A percentile compares a stretch with the other conserved stretches of the same genome.
phyloP scores from a whole-genome alignment of 1,140 invertebrate genomes.

The Brachionus rubens region DNA sequence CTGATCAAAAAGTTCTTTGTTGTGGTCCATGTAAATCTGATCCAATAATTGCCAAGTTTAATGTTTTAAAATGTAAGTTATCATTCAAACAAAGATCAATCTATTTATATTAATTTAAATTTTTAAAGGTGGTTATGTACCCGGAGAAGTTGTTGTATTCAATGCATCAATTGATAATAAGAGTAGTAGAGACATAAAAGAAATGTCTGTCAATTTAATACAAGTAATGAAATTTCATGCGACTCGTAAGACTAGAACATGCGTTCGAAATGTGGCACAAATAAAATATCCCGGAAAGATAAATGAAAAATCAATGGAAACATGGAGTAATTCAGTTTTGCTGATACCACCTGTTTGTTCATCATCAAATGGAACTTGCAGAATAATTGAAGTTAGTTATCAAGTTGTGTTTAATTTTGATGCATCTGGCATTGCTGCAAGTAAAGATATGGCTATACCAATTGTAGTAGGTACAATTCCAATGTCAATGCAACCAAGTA shows the following conservation, averaged over 20 bases:
- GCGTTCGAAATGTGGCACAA: neutral
- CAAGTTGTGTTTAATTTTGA: slow-evolving; percentile 35
- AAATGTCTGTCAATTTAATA: slow-evolving; percentile 34
- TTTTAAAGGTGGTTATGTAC: slow-evolving; percentile 27
- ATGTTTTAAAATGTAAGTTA: slow-evolving; percentile 28
- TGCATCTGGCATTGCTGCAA: slow-evolving; percentile 4
- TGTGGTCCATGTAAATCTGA: slow-evolving; percentile 32
- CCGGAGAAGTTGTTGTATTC: slow-evolving; percentile 21
- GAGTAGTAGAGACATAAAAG: slow-evolving; percentile 30
- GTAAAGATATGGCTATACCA: slow-evolving; percentile 20
- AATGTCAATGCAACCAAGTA: neutral
- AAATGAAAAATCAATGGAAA: neutral
- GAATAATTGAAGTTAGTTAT: slow-evolving; percentile 35
- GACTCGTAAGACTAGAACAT: neutral
- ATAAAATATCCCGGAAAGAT: neutral
- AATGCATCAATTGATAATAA: slow-evolving; percentile 39
- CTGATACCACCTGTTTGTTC: slow-evolving; percentile 22
- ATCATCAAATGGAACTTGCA: slow-evolving; percentile 42
- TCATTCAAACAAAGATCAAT: too few relatives aligned
- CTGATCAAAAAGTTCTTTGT: slow-evolving; percentile 11
- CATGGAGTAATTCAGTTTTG: neutral
- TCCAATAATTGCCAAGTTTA: slow-evolving; percentile 17
- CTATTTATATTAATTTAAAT: neutral
- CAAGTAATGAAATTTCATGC: slow-evolving; percentile 23
- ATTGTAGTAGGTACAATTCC: slow-evolving; percentile 36